Percentiles rank a stretch among this genome's conserved stretches.
Conservation (phyloP, 1,140 invertebrate genomes). For the Pogonomyrmex californicus region DNA sequence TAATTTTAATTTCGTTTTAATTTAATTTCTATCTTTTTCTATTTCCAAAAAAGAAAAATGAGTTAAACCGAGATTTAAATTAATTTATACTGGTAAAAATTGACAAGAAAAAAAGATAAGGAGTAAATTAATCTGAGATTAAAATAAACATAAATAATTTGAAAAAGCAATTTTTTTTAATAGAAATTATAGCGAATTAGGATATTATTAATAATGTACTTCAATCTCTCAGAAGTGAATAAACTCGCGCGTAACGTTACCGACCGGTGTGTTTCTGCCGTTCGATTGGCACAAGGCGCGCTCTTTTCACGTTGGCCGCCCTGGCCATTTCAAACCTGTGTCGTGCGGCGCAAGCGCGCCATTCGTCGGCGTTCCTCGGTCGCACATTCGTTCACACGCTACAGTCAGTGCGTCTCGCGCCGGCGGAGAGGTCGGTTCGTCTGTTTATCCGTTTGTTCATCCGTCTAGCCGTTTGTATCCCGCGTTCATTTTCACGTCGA, state of each 20-base stretch:
- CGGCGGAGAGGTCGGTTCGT: constrained; percentile 49
- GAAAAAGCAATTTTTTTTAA: no score
- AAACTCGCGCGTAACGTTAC: neutral
- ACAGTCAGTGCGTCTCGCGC: constrained; percentile 75
- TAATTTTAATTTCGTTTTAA: no score
- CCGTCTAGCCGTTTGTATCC: neutral
- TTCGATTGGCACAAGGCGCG: neutral
- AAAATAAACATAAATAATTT: no score
- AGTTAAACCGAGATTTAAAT: no score
- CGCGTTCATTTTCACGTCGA: neutral
- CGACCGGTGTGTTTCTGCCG: neutral
- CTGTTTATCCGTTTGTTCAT: neutral
- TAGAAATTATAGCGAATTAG: no score
- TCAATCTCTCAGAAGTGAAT: no score
- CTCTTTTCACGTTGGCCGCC: neutral
- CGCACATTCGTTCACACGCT: constrained; percentile 45
- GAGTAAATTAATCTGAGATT: no score
- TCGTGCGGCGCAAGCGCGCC: neutral
- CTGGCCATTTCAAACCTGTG: constrained; percentile 23
- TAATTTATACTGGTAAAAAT: no score
- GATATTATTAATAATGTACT: no score
- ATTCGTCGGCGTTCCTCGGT: constrained; percentile 70
- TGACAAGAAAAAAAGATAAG: no score
- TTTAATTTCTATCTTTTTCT: no score
- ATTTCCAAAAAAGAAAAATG: no score